A percentile compares a stretch with the other conserved stretches of the same genome.
Conservation (phyloP, 2,797 vertebrate species). For the Syncerus caffer region DNA sequence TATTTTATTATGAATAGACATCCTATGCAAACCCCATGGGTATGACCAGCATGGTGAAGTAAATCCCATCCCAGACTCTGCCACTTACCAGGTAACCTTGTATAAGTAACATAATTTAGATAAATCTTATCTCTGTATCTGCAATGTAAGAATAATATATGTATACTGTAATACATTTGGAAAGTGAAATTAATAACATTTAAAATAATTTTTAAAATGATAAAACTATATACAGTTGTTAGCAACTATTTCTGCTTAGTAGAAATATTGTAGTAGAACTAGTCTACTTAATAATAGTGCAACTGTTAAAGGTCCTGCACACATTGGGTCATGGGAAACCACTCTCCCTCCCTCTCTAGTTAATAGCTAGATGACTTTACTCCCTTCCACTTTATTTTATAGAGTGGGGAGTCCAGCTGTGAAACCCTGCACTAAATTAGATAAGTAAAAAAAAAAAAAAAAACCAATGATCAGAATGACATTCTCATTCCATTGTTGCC, state of each 20-base stretch:
- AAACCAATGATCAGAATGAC: slow-evolving; percentile 49
- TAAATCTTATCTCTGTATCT: neutral
- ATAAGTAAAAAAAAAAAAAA: neutral
- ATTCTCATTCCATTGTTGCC: slow-evolving; percentile 13
- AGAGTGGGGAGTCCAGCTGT: slow-evolving; percentile 8
- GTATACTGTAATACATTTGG: neutral
- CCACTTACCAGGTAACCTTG: neutral
- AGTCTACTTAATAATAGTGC: neutral
- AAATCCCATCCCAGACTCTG: neutral
- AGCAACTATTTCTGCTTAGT: neutral
- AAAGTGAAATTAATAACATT: neutral
- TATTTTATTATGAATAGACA: neutral
- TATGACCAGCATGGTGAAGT: neutral
- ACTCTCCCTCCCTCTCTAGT: neutral
- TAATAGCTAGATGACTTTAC: slow-evolving; percentile 4
- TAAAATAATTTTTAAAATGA: neutral
- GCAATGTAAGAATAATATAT: neutral
- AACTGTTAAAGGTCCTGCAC: neutral
- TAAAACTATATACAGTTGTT: neutral
- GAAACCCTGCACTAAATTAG: slow-evolving; percentile 54
- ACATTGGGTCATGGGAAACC: neutral
- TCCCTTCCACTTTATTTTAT: slow-evolving; percentile 54
- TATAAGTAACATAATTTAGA: neutral
- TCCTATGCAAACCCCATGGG: neutral
- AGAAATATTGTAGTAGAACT: neutral